Evolutionary conservation across 2,888 invertebrate genomes (phyloP).

Genomic region (Eumacrocentrus americanus): DNA sequence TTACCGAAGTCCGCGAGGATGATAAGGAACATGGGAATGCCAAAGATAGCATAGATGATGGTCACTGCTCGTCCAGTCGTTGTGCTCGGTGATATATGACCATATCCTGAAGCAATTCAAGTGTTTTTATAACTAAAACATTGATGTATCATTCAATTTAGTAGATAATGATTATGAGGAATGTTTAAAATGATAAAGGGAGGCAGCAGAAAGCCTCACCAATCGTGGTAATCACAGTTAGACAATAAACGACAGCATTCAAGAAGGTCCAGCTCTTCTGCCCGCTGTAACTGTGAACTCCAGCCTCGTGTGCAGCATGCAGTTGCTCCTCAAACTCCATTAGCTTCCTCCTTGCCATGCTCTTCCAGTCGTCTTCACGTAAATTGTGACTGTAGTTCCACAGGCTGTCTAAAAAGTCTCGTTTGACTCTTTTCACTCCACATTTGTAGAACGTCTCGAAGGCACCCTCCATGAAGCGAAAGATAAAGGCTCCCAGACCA

Average conservation of each 20-base stretch:
- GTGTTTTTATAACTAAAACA: no score
- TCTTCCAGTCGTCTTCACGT: constrained; percentile 89
- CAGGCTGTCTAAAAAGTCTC: constrained; percentile 83
- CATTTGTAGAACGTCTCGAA: constrained; percentile 88
- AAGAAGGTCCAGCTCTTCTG: constrained; percentile 87
- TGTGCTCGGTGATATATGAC: constrained; percentile 93
- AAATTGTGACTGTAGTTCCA: constrained; percentile 83
- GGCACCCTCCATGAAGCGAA: constrained; percentile 82
- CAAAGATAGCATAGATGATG: constrained; percentile 91
- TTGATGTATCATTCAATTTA: no score
- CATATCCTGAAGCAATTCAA: constrained; percentile 86
- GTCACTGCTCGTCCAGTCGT: constrained; percentile 83
- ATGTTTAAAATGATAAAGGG: no score
- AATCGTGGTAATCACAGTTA: constrained; percentile 87
- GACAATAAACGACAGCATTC: constrained; percentile 84
- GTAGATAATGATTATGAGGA: no score
- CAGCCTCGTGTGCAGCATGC: constrained; percentile 82
- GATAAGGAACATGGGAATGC: constrained; percentile 94
- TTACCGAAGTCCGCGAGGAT: constrained; percentile 95
- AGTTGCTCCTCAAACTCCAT: constrained; percentile 87
- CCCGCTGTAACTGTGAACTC: constrained; percentile 82
- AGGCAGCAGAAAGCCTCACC: constrained; percentile 70
- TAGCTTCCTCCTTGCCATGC: constrained; percentile 78
- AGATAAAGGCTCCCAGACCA: constrained; percentile 80
- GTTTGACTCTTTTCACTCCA: constrained; percentile 83